Evolutionary conservation across 2,113 vertebrate genomes (phyloP).

Genomic region (Ciconia stormi): DNA sequence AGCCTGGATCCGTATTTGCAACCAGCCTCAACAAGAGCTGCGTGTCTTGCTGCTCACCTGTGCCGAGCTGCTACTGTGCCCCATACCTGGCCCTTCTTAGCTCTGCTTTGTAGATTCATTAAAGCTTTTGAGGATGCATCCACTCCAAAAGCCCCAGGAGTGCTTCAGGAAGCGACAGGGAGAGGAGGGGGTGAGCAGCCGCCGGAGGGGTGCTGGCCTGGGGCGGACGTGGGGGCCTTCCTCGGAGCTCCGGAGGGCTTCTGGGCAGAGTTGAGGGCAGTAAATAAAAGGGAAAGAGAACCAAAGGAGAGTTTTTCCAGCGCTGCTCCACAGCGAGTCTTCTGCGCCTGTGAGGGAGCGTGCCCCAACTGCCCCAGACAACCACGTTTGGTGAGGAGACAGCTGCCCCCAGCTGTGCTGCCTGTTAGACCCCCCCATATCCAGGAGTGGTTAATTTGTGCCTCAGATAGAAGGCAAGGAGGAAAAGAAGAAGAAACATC

Average conservation of each 20-base stretch:
- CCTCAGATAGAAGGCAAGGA: not conserved
- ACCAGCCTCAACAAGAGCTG: not conserved
- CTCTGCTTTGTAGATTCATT: not conserved
- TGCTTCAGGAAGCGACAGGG: too few species aligned
- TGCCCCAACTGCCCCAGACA: not conserved
- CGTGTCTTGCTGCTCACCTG: not conserved
- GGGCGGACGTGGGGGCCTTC: accelerated
- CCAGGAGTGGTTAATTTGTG: not conserved
- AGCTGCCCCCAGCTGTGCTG: not conserved
- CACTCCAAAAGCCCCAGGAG: not conserved
- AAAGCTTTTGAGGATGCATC: not conserved
- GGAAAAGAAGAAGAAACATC: not conserved
- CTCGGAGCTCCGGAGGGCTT: not conserved
- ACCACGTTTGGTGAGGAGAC: not conserved
- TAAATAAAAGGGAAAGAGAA: not conserved
- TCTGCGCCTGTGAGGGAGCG: accelerated
- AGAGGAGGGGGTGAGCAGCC: accelerated
- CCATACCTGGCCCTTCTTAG: not conserved
- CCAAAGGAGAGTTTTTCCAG: not conserved
- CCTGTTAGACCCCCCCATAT: too few species aligned
- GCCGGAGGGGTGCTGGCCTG: accelerated
- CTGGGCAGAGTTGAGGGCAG: not conserved
- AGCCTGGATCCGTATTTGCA: not conserved
- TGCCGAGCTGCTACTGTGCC: accelerated
- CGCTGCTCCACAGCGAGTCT: accelerated